These are phyloP conservation scores for Clamator glandarius DNA, from an alignment of 2,797 vertebrate species.

Conservation along the genomic window DNA sequence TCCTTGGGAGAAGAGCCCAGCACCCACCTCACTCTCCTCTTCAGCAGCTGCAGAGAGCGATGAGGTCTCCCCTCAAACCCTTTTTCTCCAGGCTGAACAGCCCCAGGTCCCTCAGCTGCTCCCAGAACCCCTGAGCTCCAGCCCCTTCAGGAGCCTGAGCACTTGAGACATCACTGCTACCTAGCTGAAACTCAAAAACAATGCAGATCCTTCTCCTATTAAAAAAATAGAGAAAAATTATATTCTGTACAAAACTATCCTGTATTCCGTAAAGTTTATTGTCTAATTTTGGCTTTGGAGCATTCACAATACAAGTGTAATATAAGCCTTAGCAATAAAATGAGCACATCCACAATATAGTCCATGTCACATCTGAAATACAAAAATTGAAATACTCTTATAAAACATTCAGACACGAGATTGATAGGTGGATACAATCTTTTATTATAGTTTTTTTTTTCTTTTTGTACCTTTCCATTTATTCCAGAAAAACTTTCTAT, in stretches of 20 bases:
- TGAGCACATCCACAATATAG: neutral
- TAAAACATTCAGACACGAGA: constrained; percentile 20
- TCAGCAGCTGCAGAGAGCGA: too few species aligned
- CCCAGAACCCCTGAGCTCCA: too few species aligned
- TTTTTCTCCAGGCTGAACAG: too few species aligned
- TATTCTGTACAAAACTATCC: neutral
- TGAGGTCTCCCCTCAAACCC: too few species aligned
- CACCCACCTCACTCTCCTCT: too few species aligned
- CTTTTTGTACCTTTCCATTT: constrained; percentile 33
- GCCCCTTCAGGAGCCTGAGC: neutral
- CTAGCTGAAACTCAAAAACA: neutral
- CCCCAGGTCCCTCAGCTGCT: too few species aligned
- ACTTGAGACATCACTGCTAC: accelerated
- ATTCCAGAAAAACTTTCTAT: constrained; percentile 42
- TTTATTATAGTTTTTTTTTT: constrained; percentile 10
- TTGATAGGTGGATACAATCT: constrained; percentile 16
- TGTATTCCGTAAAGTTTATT: neutral
- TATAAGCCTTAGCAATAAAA: neutral
- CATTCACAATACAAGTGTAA: neutral
- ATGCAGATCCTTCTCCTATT: neutral
- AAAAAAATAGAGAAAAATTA: neutral
- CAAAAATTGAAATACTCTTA: neutral
- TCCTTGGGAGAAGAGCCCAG: too few species aligned
- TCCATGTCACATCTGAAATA: neutral
- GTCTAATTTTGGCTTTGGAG: neutral